Percentiles rank a stretch among this genome's conserved stretches.
Evolutionary conservation across 2,797 vertebrate species (phyloP).

Genomic region (Anomalospiza imberbis): DNA sequence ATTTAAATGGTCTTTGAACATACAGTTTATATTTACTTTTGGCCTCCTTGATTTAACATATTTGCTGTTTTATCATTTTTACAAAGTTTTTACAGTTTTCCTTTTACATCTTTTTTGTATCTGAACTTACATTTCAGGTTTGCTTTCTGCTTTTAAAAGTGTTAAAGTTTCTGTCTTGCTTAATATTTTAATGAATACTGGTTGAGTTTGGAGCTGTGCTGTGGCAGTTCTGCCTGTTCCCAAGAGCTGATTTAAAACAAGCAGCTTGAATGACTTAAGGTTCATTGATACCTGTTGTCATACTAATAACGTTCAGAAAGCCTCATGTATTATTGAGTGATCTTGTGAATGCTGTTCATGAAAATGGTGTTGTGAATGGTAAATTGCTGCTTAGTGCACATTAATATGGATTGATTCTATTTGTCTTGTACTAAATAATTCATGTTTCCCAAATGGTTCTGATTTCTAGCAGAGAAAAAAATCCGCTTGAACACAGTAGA

Average conservation of each 20-base stretch:
- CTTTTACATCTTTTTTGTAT: background rate
- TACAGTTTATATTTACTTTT: background rate
- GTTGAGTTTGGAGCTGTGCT: background rate
- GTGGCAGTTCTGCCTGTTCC: background rate
- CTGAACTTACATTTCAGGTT: background rate
- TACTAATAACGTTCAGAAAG: background rate
- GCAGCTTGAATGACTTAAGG: constrained; percentile 9
- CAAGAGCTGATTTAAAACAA: constrained; percentile 19
- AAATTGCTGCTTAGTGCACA: constrained; percentile 24
- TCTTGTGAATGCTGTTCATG: background rate
- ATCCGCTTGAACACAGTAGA: background rate
- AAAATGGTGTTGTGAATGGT: constrained; percentile 32
- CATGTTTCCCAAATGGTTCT: constrained; percentile 16
- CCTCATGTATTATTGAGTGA: constrained; percentile 48
- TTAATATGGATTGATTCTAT: constrained; percentile 31
- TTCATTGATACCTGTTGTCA: constrained; percentile 38
- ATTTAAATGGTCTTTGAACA: background rate
- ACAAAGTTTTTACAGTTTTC: background rate
- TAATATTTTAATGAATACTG: background rate
- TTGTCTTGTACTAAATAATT: constrained; percentile 51
- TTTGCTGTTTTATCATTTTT: background rate
- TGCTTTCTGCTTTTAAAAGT: background rate
- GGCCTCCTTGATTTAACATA: background rate
- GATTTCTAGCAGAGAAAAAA: background rate
- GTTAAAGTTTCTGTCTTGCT: background rate